phyloP scores from a whole-genome alignment of 2,113 vertebrate species.

The Erythrolamprus reginae region DNA sequence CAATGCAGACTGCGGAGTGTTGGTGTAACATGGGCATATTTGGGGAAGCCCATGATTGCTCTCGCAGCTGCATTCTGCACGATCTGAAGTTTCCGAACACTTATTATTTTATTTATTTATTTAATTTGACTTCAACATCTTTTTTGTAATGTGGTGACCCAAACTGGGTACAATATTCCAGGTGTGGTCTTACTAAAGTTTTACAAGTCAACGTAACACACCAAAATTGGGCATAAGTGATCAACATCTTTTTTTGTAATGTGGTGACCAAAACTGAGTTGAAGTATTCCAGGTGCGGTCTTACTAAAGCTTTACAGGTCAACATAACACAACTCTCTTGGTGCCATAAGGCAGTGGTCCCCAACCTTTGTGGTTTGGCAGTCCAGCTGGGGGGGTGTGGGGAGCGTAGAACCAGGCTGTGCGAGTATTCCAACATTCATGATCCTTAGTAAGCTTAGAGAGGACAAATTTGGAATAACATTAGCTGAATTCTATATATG shows the following conservation, averaged over 20 bases:
- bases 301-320: background rate
- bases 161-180: no score
- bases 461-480: background rate
- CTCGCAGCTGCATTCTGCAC: no score
- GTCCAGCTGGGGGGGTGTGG: background rate
- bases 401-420: background rate
- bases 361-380: background rate
- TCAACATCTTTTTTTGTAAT: background rate
- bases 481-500: background rate
- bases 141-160: no score
- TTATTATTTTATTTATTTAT: no score
- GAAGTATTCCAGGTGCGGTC: background rate
- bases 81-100: no score
- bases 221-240: no score
- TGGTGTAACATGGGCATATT: no score
- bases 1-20: no score
- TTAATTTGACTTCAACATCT: no score
- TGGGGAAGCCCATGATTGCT: no score
- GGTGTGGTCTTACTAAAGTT: no score
- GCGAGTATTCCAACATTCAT: background rate
- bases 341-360: background rate
- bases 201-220: no score
- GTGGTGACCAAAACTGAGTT: background rate
- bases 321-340: background rate
- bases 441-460: background rate